Percentiles rank a stretch among this genome's conserved stretches.
phyloP scores from a whole-genome alignment of 1,140 invertebrate genomes.

The Trypoxylus dichotomus region DNA sequence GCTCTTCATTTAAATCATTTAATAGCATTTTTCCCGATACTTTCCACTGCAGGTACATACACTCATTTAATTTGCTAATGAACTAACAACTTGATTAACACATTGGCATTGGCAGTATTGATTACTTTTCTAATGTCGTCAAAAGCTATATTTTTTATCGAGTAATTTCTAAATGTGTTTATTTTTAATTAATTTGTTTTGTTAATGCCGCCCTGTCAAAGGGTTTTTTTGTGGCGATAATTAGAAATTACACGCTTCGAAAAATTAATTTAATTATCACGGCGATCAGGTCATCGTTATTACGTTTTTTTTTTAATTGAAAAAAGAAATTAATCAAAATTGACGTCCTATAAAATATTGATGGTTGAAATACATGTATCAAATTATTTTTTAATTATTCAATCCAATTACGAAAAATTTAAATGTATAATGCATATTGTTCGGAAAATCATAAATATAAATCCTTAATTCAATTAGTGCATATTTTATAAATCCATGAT shows the following conservation, averaged over 20 bases:
- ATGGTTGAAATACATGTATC: neutral
- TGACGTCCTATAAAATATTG: neutral
- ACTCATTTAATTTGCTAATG: neutral
- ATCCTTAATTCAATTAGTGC: neutral
- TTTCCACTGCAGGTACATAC: too few relatives aligned
- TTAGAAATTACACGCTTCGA: constrained; percentile 9
- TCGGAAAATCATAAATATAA: neutral
- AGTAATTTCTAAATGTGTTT: constrained; percentile 13
- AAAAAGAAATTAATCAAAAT: constrained; percentile 14
- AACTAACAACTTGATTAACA: neutral
- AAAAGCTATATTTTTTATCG: neutral
- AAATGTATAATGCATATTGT: neutral
- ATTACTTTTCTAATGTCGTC: neutral
- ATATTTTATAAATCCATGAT: neutral
- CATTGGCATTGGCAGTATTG: neutral
- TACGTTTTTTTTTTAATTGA: neutral
- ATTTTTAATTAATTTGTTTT: constrained; percentile 17
- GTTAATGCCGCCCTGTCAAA: neutral
- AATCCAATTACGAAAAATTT: constrained; percentile 6
- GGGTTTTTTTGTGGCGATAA: neutral
- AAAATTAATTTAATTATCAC: constrained; percentile 3
- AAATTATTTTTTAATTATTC: constrained; percentile 15
- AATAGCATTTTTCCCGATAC: neutral
- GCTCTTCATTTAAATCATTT: neutral
- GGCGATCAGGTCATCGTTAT: neutral